A percentile compares a stretch with the other conserved stretches of the same genome.
Conservation (phyloP, 2,113 vertebrate genomes). For the Pterophyllum scalare region DNA sequence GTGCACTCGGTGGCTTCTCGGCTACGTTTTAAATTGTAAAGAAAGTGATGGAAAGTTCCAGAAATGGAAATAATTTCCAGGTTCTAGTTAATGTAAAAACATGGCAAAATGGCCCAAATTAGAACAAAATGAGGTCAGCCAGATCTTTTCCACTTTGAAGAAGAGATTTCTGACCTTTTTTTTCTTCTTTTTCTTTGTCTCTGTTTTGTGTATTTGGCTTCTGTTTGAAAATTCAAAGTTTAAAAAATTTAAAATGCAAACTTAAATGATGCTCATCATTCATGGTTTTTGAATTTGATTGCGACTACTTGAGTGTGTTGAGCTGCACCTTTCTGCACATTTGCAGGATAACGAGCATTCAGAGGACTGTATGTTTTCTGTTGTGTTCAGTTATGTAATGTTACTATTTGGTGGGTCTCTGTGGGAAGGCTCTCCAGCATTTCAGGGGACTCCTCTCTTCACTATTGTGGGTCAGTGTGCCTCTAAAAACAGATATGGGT, state of each 20-base stretch:
- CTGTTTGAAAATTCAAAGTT: not conserved
- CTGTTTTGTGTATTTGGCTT: not conserved
- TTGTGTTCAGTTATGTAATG: not conserved
- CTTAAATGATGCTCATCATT: not conserved
- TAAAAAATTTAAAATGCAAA: not conserved
- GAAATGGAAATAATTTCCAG: slow-evolving; percentile 48
- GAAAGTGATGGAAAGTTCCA: slow-evolving; percentile 3
- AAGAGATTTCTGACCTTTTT: not conserved
- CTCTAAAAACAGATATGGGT: slow-evolving; percentile 66
- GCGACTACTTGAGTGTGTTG: not conserved
- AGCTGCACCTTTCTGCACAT: not conserved
- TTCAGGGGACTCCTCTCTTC: slow-evolving; percentile 56
- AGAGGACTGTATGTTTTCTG: not conserved
- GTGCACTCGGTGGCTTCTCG: slow-evolving; percentile 35
- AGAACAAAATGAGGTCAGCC: slow-evolving; percentile 17
- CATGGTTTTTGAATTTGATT: not conserved
- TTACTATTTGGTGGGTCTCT: slow-evolving; percentile 1
- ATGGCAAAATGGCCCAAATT: slow-evolving; percentile 21
- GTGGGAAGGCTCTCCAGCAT: not conserved
- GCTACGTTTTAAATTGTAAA: slow-evolving; percentile 42
- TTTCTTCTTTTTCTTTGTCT: no score
- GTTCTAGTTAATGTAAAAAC: slow-evolving; percentile 43
- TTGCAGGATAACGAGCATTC: not conserved
- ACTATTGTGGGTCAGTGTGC: slow-evolving; percentile 74
- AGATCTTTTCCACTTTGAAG: not conserved